Conservation (phyloP, 2,113 vertebrate genomes). For the Agapornis roseicollis region DNA sequence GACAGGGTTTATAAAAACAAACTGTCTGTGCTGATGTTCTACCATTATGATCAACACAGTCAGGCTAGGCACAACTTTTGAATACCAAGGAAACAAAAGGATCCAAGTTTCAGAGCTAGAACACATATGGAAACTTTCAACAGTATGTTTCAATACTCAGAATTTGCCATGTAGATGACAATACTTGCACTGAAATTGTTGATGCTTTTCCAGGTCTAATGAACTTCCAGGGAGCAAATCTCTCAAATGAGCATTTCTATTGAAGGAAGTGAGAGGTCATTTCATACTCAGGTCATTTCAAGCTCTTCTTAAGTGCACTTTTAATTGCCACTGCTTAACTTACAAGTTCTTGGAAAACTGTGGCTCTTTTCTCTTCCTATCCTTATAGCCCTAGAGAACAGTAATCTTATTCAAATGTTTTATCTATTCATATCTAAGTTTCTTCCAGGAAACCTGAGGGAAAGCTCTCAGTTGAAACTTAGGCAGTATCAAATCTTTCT, state of each 20-base stretch:
- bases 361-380: neutral
- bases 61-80: neutral
- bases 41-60: neutral
- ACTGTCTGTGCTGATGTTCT: neutral
- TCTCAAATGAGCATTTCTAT: neutral
- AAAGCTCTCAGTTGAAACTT: neutral
- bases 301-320: neutral
- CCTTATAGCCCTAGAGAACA: neutral
- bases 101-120: neutral
- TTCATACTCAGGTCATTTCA: neutral
- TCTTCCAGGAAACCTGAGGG: neutral
- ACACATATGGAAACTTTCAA: neutral
- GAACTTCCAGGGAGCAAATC: neutral
- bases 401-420: neutral
- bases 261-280: neutral
- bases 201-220: neutral
- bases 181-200: neutral
- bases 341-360: neutral
- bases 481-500: neutral
- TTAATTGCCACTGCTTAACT: neutral
- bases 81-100: neutral
- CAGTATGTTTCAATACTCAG: neutral
- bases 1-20: neutral
- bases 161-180: neutral
- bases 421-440: neutral